These are phyloP conservation scores for Drosophila peninsularis DNA, from an alignment of 2,888 invertebrate species.

Conservation along the genomic window DNA sequence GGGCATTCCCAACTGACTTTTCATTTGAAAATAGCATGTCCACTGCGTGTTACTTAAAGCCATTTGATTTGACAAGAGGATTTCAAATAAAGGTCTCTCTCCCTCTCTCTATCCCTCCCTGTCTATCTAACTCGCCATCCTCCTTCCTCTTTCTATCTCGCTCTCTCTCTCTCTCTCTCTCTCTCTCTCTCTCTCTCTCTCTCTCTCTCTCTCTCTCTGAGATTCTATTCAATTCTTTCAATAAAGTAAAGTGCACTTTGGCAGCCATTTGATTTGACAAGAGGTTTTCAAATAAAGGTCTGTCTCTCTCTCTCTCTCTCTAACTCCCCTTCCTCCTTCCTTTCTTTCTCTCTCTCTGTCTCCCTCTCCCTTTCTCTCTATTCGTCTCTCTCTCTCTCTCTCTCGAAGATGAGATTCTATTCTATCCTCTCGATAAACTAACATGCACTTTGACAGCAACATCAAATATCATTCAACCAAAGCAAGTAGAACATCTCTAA, in stretches of 20 bases:
- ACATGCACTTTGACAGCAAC: neutral
- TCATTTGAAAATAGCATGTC: neutral
- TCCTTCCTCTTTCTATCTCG: no score
- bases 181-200: neutral
- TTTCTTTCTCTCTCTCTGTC: neutral
- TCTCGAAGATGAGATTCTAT: no score
- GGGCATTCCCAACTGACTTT: conserved; percentile 11
- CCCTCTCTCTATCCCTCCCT: no score
- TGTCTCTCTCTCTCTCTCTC: neutral
- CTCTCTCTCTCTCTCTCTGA: neutral
- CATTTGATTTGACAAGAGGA: neutral
- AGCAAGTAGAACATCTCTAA: neutral
- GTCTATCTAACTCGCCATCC: no score
- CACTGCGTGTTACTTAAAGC: neutral
- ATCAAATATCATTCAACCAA: neutral
- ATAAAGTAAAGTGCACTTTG: neutral
- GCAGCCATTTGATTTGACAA: neutral
- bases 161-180: neutral
- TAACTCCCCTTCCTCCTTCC: no score
- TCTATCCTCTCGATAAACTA: neutral
- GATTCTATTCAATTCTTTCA: no score
- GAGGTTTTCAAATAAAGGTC: no score
- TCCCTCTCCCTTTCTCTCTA: neutral
- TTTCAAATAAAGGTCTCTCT: neutral
- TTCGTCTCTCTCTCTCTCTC: neutral